These are phyloP conservation scores for Sepiola atlantica DNA, from an alignment of 2,888 invertebrate species.

Conservation along the genomic window DNA sequence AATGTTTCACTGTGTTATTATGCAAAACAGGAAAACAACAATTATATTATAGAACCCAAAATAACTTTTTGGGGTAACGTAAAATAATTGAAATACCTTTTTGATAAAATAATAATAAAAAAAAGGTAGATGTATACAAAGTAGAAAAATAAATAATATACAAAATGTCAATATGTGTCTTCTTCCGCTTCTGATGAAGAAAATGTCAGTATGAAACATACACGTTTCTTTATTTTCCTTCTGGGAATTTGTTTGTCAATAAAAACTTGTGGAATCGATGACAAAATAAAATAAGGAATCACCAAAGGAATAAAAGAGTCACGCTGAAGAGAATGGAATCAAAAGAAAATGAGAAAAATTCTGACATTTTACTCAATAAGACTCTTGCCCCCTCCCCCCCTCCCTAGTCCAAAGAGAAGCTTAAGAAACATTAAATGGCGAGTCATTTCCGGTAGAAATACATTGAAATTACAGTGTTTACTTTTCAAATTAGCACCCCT, in stretches of 20 bases:
- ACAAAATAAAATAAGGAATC: background rate
- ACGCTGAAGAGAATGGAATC: background rate
- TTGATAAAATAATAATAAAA: no score
- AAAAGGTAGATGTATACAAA: no score
- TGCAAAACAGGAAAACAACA: no score
- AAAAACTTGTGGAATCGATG: background rate
- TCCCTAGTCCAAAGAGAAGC: no score
- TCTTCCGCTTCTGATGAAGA: background rate
- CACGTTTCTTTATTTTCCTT: background rate
- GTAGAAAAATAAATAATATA: no score
- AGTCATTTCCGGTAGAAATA: background rate
- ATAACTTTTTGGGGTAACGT: no score
- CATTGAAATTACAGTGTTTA: background rate
- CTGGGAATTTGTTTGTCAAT: background rate
- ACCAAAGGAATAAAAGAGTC: no score
- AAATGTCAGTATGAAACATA: background rate
- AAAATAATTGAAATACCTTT: no score
- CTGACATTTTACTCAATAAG: background rate
- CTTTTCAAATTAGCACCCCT: background rate
- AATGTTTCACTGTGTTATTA: no score
- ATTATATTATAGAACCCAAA: no score
- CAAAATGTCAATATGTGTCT: background rate
- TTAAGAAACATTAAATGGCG: background rate
- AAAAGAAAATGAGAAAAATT: background rate
- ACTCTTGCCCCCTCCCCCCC: no score